Conservation (phyloP, 2,797 vertebrate genomes). For the Coregonus suidteri region DNA sequence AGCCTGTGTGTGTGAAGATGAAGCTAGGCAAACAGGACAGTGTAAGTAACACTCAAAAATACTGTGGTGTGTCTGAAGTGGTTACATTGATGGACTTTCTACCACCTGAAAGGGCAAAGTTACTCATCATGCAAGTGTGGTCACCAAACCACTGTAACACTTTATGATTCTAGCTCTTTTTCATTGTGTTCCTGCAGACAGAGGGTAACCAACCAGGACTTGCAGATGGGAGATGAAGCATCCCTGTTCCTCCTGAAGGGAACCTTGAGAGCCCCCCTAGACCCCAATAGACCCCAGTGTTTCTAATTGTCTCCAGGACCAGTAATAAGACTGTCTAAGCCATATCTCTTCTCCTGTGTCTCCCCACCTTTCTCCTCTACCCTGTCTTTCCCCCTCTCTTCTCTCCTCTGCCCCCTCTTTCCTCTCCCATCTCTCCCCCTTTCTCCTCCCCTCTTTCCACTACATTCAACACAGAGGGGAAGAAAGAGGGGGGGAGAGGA, state of each 20-base stretch:
- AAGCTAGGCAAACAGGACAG: neutral
- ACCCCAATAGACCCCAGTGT: conserved; percentile 44
- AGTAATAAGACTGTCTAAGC: conserved; percentile 58
- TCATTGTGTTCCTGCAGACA: neutral
- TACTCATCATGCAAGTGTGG: too few species aligned
- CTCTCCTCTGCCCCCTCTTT: too few species aligned
- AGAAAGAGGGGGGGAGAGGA: neutral
- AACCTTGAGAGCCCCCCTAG: conserved; percentile 42
- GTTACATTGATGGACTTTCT: too few species aligned
- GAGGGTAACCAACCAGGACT: neutral
- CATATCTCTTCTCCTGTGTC: conserved; percentile 38
- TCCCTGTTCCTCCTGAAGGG: conserved; percentile 39
- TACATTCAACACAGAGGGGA: conserved; percentile 46
- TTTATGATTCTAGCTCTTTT: too few species aligned
- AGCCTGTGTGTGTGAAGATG: conserved; percentile 45
- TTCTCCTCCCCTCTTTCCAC: too few species aligned
- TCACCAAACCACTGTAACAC: too few species aligned
- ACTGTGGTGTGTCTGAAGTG: too few species aligned
- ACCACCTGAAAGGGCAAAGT: too few species aligned
- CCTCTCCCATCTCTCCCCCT: too few species aligned
- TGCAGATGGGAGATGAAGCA: conserved; percentile 56
- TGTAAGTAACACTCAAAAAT: neutral
- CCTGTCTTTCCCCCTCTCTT: too few species aligned
- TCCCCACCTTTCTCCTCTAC: conserved; percentile 2
- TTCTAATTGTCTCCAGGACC: conserved; percentile 63